phyloP scores from a whole-genome alignment of 1,140 invertebrate species.

The Lepidurus arcticus region DNA sequence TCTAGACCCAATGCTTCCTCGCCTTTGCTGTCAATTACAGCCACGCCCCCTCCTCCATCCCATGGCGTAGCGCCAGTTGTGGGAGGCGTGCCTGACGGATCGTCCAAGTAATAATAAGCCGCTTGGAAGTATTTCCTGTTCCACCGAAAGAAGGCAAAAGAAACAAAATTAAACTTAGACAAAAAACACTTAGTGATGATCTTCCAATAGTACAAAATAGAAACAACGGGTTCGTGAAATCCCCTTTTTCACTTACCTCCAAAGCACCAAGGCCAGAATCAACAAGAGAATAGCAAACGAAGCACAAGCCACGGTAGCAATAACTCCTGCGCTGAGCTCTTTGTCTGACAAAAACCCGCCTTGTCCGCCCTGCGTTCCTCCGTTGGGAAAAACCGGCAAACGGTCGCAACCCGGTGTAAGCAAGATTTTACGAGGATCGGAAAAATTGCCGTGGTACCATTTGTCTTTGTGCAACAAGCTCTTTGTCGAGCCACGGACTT shows the following conservation, averaged over 20 bases:
- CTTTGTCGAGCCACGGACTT: conserved; percentile 61
- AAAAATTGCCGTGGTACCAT: conserved; percentile 60
- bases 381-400: not conserved
- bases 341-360: conserved; percentile 48
- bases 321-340: conserved; percentile 62
- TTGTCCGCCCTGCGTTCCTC: conserved; percentile 51
- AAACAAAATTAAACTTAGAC: not conserved
- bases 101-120: conserved; percentile 76
- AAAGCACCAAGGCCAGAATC: conserved; percentile 63
- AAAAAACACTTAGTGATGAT: conserved; percentile 23
- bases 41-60: conserved; percentile 31
- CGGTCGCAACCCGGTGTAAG: conserved; percentile 57
- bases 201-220: not conserved
- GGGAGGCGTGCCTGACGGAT: conserved; percentile 56
- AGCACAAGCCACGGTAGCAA: conserved; percentile 66
- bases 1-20: conserved; percentile 7
- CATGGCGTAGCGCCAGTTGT: conserved; percentile 38
- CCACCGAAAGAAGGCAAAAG: not conserved
- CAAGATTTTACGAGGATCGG: conserved; percentile 56
- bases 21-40: conserved; percentile 26
- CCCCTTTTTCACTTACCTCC: conserved; percentile 57
- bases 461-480: conserved; percentile 58
- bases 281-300: conserved; percentile 63
- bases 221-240: conserved; percentile 23
- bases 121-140: conserved; percentile 47